Base-by-base conservation (phyloP, 2,797 vertebrate genomes). In the Tarsius wallacei region DNA sequence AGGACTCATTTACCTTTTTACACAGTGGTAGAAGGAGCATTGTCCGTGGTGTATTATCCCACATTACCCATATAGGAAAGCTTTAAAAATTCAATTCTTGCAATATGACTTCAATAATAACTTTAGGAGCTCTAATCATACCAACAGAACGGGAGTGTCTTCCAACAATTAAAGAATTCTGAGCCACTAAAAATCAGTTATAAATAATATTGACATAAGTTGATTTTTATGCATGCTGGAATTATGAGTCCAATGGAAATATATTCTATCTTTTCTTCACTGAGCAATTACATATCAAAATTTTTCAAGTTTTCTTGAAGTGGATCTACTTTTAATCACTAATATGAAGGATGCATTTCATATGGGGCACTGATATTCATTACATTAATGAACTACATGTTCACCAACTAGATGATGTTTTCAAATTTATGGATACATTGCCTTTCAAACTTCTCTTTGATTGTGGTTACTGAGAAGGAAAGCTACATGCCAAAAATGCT, bases 151-250 rank as follows among this genome's bases (percentile, higher is more conserved):
- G 93, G 51, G 47, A 88, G 2, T 16, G 2, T 77, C 70, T 91
- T 14, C 55, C 87, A 77, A 70, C 93, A 85, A 90, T 85, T 93
- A 82, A 93, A 53, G n/a, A 93, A 91, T n/a, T 49, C 12, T 42
- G 31, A 94, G 21, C 26, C 12, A 33, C n/a, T 85, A 73, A 90
- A 78, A 53, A 70, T 86, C 1, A 93, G 87, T 84, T 42, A 13
- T 80, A 92, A 95, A 61, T 12, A 90, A 80, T 47, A 16, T 14
- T 61, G 17, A 49, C 1, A 36, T 15, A 96, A 53, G 4, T 10
- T 71, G 28, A 42, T 78, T 87, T 49, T 91, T 86, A n/a, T 1
- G 9, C 47, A 57, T 70, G 17, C 53, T 28, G 36, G 31, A 96
- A 90, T 63, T 66, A 87, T 31, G 2, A 49, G 2, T 77, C 17